A percentile compares a stretch with the other conserved stretches of the same genome.
Conservation (phyloP, 2,797 vertebrate genomes). For the Lagorchestes hirsutus region DNA sequence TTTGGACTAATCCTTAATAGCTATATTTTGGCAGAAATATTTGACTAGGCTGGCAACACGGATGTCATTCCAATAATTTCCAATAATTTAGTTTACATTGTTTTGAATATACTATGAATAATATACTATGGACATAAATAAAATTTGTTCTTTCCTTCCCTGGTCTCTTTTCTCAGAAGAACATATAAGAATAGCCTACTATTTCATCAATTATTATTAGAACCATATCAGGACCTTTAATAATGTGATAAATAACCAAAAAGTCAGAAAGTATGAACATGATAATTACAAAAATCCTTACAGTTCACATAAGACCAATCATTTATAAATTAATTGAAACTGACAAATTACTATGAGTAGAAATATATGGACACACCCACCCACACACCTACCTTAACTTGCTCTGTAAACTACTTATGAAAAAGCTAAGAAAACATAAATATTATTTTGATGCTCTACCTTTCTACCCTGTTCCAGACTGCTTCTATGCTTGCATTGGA, state of each 20-base stretch:
- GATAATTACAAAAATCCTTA: slow-evolving; percentile 58
- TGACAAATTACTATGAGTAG: slow-evolving; percentile 49
- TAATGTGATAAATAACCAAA: slow-evolving; percentile 29
- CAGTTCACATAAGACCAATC: slow-evolving; percentile 56
- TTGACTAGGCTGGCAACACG: background rate
- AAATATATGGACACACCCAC: slow-evolving; percentile 44
- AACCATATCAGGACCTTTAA: background rate
- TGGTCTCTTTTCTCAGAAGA: slow-evolving; percentile 36
- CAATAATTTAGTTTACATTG: background rate
- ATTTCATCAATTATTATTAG: slow-evolving; percentile 42
- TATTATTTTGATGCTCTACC: slow-evolving; percentile 22
- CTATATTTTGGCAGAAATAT: background rate
- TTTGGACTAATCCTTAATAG: background rate
- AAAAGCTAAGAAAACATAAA: slow-evolving; percentile 56
- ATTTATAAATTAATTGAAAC: slow-evolving; percentile 65
- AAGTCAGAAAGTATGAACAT: slow-evolving; percentile 61
- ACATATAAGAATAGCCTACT: slow-evolving; percentile 26
- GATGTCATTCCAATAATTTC: background rate
- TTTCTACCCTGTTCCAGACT: background rate
- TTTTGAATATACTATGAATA: background rate
- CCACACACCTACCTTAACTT: slow-evolving; percentile 17
- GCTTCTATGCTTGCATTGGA: background rate
- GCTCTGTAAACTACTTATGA: slow-evolving; percentile 64
- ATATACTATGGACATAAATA: background rate
- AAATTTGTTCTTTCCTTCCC: background rate